Base-by-base conservation (phyloP, 2,888 invertebrate genomes). In the Drosophila acutilabella region DNA sequence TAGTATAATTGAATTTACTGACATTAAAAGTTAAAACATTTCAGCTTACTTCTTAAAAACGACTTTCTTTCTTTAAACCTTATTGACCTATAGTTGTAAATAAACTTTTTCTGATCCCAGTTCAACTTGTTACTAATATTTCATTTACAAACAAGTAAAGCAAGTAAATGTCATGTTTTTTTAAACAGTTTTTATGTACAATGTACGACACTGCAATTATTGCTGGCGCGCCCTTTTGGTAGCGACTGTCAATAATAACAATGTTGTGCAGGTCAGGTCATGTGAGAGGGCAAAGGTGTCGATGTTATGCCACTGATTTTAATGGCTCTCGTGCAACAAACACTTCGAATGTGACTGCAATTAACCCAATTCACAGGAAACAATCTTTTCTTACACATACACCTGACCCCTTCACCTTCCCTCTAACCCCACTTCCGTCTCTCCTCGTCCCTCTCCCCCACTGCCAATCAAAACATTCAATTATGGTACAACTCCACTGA, bases 391-490 rank as follows among this genome's bases (percentile, higher is more conserved):
- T 23, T 20, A 36, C 14, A 23, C 47, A 56, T 30, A 11, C n/a
- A 16, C 47, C n/a, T 20, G 18, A 3, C 30, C 30, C 30, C 2
- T 30, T 23, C 4, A 2, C 7, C 26, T 26, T 0, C 6, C 7
- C 23, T 11, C 14, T 2, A n/a, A n/a, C n/a, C n/a, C 50, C 6
- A 8, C 8, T 10, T 26, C 11, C 18, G 4, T 5, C 23, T 23
- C 23, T 6, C 30, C 30, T 7, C 33, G 8, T 7, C 2, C 50
- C 6, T 7, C 13, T 10, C 40, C 11, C 18, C 10, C 14, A 23
- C 13, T 64, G 68, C 57, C 82, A 82, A 82, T 81, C 80, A 80
- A 70, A 80, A 71, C 82, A 78, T 72, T 81, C 82, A 80, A 80
- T 81, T 80, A 84, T 74, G 53, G 61, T 53, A 20, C 44, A 44